phyloP scores from a whole-genome alignment of 1,140 invertebrate genomes.

The Brachionus koreanus region DNA sequence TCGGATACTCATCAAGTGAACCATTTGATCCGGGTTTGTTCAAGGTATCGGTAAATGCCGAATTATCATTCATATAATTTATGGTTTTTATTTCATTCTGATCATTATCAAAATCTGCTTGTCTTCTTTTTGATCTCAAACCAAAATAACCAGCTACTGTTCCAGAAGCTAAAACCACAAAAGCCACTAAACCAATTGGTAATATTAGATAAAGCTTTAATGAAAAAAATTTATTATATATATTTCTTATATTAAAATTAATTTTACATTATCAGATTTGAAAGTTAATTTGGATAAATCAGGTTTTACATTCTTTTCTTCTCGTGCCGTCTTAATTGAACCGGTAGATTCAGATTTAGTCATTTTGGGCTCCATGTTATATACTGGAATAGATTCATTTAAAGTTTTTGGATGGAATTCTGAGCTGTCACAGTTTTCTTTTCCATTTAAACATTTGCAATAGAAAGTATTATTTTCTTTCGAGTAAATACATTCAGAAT shows the following conservation, averaged over 20 bases:
- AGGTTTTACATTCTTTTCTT: background rate
- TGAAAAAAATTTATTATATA: background rate
- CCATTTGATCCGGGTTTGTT: background rate
- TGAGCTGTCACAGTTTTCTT: constrained; percentile 3
- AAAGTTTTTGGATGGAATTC: background rate
- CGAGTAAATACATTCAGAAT: constrained; percentile 16
- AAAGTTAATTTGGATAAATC: constrained; percentile 14
- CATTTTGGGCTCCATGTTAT: constrained; percentile 24
- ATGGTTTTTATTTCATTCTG: background rate
- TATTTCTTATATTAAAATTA: background rate
- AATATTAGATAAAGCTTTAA: constrained; percentile 35
- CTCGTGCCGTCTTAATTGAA: constrained; percentile 3
- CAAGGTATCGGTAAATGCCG: background rate
- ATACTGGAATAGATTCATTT: background rate
- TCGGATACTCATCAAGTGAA: constrained; percentile 10
- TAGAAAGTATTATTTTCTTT: constrained; percentile 35
- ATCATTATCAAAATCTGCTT: constrained; percentile 12
- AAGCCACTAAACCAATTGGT: constrained; percentile 18
- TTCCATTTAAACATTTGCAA: constrained; percentile 35
- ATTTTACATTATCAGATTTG: constrained; percentile 27
- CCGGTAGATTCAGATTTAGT: background rate
- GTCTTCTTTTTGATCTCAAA: constrained; percentile 1
- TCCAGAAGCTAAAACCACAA: background rate
- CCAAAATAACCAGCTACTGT: constrained; percentile 29
- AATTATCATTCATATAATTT: constrained; percentile 38